Conservation (phyloP, 1,140 invertebrate genomes). For the Planococcus citri region DNA sequence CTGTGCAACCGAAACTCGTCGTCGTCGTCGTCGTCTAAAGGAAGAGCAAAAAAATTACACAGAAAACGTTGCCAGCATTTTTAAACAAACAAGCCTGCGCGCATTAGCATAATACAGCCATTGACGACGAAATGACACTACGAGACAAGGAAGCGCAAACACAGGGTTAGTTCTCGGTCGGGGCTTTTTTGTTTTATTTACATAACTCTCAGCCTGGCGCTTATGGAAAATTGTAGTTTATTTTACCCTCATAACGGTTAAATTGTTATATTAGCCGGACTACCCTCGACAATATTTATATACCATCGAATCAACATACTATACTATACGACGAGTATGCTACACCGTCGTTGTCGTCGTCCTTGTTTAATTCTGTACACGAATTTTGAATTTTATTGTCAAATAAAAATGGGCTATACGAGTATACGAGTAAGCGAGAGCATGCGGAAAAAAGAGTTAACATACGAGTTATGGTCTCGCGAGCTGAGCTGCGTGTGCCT, state of each 20-base stretch:
- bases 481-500: no score
- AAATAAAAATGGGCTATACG: not conserved
- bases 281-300: not conserved
- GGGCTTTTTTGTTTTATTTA: slow-evolving; percentile 13
- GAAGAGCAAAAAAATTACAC: not conserved
- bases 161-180: not conserved
- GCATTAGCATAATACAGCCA: slow-evolving; percentile 15
- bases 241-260: slow-evolving; percentile 6
- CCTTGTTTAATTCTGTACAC: not conserved
- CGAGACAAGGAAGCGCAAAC: slow-evolving; percentile 17
- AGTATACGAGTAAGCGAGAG: no score
- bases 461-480: no score
- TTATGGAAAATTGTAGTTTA: slow-evolving; percentile 8
- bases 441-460: no score
- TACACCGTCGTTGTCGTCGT: no score
- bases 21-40: no score
- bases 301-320: not conserved
- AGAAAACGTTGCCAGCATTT: slow-evolving; percentile 16
- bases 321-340: not conserved
- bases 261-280: slow-evolving; percentile 3
- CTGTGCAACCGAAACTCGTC: slow-evolving; percentile 7
- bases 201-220: not conserved
- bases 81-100: slow-evolving; percentile 14
- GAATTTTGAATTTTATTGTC: not conserved
- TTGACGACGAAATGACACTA: slow-evolving; percentile 18